These are phyloP conservation scores for Eurytoma californica DNA, from an alignment of 2,888 invertebrate species.

Conservation along the genomic window DNA sequence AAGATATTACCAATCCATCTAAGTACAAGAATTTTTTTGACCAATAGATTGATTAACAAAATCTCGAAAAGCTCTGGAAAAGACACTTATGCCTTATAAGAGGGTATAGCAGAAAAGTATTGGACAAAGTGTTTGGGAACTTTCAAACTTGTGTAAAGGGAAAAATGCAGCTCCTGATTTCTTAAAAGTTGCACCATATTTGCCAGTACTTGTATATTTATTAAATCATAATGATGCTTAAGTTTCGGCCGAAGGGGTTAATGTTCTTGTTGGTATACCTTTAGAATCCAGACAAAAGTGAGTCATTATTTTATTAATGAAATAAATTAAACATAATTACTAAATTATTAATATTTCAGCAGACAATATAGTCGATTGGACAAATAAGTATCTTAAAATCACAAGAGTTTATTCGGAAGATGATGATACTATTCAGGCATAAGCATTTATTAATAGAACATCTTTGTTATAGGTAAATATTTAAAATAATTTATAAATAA, in stretches of 20 bases:
- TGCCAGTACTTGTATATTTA: constrained; percentile 91
- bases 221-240: constrained; percentile 92
- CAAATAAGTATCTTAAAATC: constrained; percentile 97
- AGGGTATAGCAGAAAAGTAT: too few relatives aligned
- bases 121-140: constrained; percentile 99
- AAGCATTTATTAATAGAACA: constrained; percentile 96
- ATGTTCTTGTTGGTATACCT: constrained; percentile 95
- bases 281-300: constrained; percentile 98
- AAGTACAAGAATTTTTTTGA: too few relatives aligned
- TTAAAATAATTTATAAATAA: constrained; percentile 10
- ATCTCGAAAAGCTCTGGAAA: too few relatives aligned
- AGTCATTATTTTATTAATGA: constrained; percentile 58
- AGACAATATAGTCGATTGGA: constrained; percentile 97
- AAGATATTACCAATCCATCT: too few relatives aligned
- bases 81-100: too few relatives aligned
- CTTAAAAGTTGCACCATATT: constrained; percentile 85
- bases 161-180: constrained; percentile 98
- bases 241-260: constrained; percentile 95
- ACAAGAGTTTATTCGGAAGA: constrained; percentile 96
- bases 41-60: too few relatives aligned
- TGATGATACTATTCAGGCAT: constrained; percentile 97
- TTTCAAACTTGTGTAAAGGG: constrained; percentile 97
- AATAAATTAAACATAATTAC: constrained; percentile 3
- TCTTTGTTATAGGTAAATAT: constrained; percentile 83
- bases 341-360: neutral